Evolutionary conservation across 2,888 invertebrate species (phyloP), one percentile per base, ranked within the genome.

Genomic region (Dione vanillae): DNA sequence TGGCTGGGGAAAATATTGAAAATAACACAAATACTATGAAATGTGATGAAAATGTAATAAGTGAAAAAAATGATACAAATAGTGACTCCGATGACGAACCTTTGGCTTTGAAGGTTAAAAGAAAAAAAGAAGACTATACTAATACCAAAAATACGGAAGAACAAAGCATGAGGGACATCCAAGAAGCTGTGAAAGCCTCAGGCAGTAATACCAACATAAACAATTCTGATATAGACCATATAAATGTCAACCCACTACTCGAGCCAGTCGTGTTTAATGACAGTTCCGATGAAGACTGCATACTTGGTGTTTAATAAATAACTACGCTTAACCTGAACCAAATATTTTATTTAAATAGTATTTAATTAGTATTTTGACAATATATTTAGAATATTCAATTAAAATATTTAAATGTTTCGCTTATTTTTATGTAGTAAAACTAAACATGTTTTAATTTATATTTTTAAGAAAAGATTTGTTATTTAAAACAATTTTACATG

Each of bases 41-140:
- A 10, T 14, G 11, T 35, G 19, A 54, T 54, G 14, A 49, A 37
- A 61, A 12, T 41, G 35, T 43, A 12, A 59, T n/a, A 35, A 37
- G 0, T 14, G n/a, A n/a, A n/a, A 16, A 11, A 12, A 27, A 2
- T 10, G n/a, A n/a, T 16, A 45, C 40, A 35, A 67, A 11, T 12
- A 72, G 64, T 19, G 51, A 69, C 47, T 51, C 62, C 8, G 69
- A 67, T 54, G 58, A 70, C 19, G 92, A 92, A 74, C 91, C 92
- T 0, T 73, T 92, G 35, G 83, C 89, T 2, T 82, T 82, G 51
- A 84, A 82, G 76, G 84, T 79, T 7, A 87, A 82, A 75, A 83
- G 85, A 10, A 58, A 69, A 35, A 51, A 51, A 20, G 65, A 37
- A 11, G 35, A 67, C 35, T 19, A 52, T 19, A 58, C 51, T 16